phyloP scores from a whole-genome alignment of 2,797 vertebrate species.

The Phoxinus dragarum region DNA sequence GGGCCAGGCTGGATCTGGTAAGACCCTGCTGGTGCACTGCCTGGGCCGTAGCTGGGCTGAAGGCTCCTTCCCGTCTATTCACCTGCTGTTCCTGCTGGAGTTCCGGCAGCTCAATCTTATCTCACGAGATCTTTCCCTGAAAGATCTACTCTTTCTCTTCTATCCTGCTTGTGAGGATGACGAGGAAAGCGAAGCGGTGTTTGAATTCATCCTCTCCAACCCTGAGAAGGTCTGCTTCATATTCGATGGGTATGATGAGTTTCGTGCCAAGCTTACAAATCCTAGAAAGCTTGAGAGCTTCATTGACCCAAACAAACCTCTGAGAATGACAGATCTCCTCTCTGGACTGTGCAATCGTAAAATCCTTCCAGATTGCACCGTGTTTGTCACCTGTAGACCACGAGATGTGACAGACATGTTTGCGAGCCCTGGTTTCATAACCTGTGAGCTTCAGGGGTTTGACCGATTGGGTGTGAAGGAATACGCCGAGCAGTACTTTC shows the following conservation, averaged over 20 bases:
- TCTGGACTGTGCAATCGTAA: constrained; percentile 79
- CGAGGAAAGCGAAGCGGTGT: constrained; percentile 72
- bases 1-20: constrained; percentile 88
- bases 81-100: constrained; percentile 86
- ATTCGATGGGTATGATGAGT: constrained; percentile 93
- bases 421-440: constrained; percentile 67
- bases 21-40: constrained; percentile 83
- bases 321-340: constrained; percentile 79
- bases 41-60: constrained; percentile 84
- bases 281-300: not conserved
- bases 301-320: constrained; percentile 46
- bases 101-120: constrained; percentile 88
- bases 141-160: constrained; percentile 84
- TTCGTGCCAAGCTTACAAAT: constrained; percentile 67
- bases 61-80: constrained; percentile 78
- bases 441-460: constrained; percentile 85
- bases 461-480: constrained; percentile 77
- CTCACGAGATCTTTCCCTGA: constrained; percentile 76
- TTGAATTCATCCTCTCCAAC: constrained; percentile 81
- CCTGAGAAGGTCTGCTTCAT: constrained; percentile 81
- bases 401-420: constrained; percentile 77
- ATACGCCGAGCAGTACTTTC: constrained; percentile 82
- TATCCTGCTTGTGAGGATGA: constrained; percentile 73
- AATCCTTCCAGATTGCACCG: constrained; percentile 84
- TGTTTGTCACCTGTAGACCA: constrained; percentile 85